phyloP scores from a whole-genome alignment of 2,113 vertebrate genomes.

The Oceanites oceanicus region DNA sequence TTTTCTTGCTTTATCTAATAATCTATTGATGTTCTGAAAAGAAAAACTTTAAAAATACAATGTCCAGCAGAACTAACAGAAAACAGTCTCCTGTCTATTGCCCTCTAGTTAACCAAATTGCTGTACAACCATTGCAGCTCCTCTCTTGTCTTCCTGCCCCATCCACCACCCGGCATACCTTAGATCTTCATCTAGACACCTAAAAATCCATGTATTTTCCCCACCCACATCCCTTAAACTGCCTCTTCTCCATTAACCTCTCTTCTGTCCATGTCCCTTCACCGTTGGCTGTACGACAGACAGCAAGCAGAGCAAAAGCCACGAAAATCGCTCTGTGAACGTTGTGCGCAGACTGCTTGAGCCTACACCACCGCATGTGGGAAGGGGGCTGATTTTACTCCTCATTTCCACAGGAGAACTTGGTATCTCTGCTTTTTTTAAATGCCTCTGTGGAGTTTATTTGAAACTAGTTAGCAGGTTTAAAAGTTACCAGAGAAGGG shows the following conservation, averaged over 20 bases:
- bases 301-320: neutral
- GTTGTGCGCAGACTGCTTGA: too few relatives aligned
- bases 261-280: neutral
- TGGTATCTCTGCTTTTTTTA: neutral
- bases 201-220: neutral
- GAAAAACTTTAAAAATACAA: neutral
- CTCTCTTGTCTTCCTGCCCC: neutral
- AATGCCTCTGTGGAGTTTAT: neutral
- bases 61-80: neutral
- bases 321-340: accelerated
- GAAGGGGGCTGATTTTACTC: neutral
- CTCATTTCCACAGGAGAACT: neutral
- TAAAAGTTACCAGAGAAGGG: neutral
- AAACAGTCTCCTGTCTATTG: neutral
- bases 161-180: accelerated
- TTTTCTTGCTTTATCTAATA: neutral
- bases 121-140: neutral
- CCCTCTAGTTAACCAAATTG: neutral
- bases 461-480: neutral
- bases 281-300: neutral
- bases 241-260: neutral
- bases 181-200: neutral
- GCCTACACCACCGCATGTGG: accelerated
- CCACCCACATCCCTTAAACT: neutral
- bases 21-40: neutral